Percentiles rank a stretch among this genome's conserved stretches.
phyloP scores from a whole-genome alignment of 2,888 invertebrate species.

The Heliconius charithonia region DNA sequence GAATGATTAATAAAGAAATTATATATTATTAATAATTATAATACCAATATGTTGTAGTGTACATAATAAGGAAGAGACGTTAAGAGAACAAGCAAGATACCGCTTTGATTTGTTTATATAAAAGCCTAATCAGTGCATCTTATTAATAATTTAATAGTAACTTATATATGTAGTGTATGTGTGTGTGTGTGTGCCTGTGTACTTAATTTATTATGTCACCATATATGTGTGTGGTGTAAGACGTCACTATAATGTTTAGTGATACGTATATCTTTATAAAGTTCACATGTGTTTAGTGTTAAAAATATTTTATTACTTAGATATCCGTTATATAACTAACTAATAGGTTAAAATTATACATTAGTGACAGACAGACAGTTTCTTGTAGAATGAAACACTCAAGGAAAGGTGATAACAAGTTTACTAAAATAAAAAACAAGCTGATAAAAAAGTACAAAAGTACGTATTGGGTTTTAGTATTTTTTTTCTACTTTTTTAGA shows the following conservation, averaged over 20 bases:
- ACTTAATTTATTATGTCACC: slow-evolving; percentile 36
- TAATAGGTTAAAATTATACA: slow-evolving; percentile 29
- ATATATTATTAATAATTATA: not conserved
- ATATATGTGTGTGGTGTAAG: slow-evolving; percentile 45
- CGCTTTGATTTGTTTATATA: not conserved
- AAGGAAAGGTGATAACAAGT: slow-evolving; percentile 68
- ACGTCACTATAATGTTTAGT: slow-evolving; percentile 49
- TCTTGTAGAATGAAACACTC: slow-evolving; percentile 63
- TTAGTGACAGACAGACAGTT: not conserved
- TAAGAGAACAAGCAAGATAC: not conserved
- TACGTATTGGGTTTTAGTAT: slow-evolving; percentile 50
- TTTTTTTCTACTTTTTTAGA: not conserved
- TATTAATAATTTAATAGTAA: slow-evolving; percentile 14
- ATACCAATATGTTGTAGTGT: not conserved
- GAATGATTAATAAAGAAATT: not conserved
- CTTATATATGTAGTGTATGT: slow-evolving; percentile 27
- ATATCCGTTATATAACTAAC: slow-evolving; percentile 37
- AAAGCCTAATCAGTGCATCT: not conserved
- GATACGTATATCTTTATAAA: slow-evolving; percentile 47
- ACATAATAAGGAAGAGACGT: not conserved
- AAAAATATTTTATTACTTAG: slow-evolving; percentile 42
- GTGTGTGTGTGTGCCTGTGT: too few species aligned
- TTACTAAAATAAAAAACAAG: slow-evolving; percentile 74
- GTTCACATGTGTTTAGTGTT: slow-evolving; percentile 49
- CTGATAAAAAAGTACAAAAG: slow-evolving; percentile 75